Evolutionary conservation across 2,797 vertebrate genomes (phyloP).

Genomic region (Acomys russatus): DNA sequence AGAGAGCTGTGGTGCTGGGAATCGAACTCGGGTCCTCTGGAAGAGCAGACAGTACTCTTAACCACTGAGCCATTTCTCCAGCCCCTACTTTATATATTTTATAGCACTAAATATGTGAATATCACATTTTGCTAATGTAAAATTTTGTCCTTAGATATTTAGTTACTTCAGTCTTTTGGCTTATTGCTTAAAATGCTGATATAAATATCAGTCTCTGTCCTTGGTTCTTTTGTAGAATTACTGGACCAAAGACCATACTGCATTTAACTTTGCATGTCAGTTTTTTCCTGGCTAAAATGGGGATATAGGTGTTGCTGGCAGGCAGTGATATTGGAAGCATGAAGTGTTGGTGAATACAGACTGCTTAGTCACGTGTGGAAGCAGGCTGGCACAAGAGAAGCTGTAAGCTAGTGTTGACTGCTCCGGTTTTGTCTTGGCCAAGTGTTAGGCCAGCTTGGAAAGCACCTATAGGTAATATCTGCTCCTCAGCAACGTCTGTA

Average conservation of each 20-base stretch:
- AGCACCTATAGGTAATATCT: neutral
- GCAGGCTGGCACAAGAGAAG: fast-evolving
- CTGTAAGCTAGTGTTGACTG: fast-evolving
- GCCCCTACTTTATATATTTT: neutral
- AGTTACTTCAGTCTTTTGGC: neutral
- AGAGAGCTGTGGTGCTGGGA: no score
- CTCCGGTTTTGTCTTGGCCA: neutral
- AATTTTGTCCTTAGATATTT: neutral
- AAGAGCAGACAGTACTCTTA: no score
- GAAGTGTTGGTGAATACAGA: no score
- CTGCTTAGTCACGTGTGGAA: neutral
- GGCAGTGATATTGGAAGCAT: neutral
- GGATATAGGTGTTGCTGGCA: neutral
- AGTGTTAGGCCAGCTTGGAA: fast-evolving
- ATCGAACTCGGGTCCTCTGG: no score
- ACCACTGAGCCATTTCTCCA: no score
- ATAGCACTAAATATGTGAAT: neutral
- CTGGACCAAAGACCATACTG: neutral
- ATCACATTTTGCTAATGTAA: neutral
- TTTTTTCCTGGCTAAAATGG: neutral
- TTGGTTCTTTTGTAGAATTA: neutral
- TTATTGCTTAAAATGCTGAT: no score
- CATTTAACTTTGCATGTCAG: neutral
- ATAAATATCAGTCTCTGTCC: neutral
- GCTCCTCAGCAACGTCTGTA: fast-evolving